Evolutionary conservation across 2,797 vertebrate genomes (phyloP).

Genomic region (Parotocinclus haroldoi): DNA sequence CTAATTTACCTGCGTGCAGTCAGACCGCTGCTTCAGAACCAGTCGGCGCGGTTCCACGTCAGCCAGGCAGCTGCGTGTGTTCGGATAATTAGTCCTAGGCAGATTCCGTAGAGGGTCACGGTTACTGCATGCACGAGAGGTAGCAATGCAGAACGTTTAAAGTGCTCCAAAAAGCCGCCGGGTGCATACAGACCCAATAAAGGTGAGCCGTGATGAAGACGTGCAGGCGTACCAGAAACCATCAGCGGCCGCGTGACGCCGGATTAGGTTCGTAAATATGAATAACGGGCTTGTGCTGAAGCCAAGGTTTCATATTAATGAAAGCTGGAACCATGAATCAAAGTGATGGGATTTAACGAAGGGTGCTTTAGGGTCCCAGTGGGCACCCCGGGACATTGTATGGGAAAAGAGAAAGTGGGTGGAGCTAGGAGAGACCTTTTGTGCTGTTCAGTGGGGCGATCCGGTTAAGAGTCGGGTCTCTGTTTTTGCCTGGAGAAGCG

Average conservation of each 20-base stretch:
- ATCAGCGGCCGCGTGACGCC: neutral
- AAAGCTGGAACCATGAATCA: constrained; percentile 20
- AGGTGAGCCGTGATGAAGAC: neutral
- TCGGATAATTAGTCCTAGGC: constrained; percentile 3
- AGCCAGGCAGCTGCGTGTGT: constrained; percentile 2
- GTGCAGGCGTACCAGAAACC: neutral
- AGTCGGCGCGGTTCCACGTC: neutral
- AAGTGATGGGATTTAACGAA: constrained; percentile 34
- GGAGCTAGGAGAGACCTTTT: too few species aligned
- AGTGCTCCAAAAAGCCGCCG: neutral
- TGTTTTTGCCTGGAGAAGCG: too few species aligned
- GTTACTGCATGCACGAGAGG: neutral
- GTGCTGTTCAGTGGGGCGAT: too few species aligned
- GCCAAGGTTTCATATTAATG: constrained; percentile 24
- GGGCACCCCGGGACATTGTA: constrained; percentile 14
- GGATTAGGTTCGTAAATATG: constrained; percentile 7
- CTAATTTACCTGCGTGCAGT: constrained; percentile 37
- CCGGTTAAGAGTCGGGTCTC: too few species aligned
- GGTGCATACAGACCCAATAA: neutral
- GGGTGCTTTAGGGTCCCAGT: constrained; percentile 10
- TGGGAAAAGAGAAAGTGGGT: neutral
- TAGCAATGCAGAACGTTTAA: constrained; percentile 6
- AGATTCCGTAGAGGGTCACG: neutral
- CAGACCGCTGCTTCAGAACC: constrained; percentile 1
- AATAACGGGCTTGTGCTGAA: constrained; percentile 27